These are phyloP conservation scores for Corythornis leucogaster DNA, from an alignment of 2,797 vertebrate species.

Conservation along the genomic window DNA sequence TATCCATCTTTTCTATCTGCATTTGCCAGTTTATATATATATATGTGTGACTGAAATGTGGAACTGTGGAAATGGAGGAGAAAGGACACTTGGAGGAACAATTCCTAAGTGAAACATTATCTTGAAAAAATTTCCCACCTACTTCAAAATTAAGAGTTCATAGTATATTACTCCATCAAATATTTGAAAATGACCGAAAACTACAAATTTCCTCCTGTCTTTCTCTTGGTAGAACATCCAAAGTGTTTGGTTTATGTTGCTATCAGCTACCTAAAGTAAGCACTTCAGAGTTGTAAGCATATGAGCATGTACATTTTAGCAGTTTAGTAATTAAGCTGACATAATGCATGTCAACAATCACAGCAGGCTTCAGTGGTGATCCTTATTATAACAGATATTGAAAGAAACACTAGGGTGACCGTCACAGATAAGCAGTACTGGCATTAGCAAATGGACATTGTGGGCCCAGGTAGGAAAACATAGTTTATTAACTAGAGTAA, in stretches of 20 bases:
- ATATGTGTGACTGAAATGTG: not conserved
- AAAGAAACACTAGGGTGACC: not conserved
- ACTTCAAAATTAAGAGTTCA: not conserved
- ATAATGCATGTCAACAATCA: not conserved
- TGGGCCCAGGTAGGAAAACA: not conserved
- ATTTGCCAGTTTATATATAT: not conserved
- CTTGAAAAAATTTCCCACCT: not conserved
- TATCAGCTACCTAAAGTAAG: not conserved
- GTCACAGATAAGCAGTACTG: not conserved
- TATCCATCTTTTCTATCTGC: not conserved
- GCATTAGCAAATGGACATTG: not conserved
- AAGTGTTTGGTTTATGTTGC: not conserved
- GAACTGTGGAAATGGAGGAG: not conserved
- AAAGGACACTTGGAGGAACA: not conserved
- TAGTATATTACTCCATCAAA: not conserved
- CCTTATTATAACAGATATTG: not conserved
- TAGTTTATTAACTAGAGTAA: slow-evolving; percentile 45
- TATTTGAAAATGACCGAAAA: not conserved
- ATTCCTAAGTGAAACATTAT: not conserved
- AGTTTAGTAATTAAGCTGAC: not conserved
- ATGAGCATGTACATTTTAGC: not conserved
- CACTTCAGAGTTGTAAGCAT: not conserved
- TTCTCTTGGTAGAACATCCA: not conserved
- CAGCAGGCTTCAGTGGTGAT: not conserved
- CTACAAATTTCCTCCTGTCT: not conserved